phyloP scores from a whole-genome alignment of 2,113 vertebrate species.

The Pterocles burchelli region DNA sequence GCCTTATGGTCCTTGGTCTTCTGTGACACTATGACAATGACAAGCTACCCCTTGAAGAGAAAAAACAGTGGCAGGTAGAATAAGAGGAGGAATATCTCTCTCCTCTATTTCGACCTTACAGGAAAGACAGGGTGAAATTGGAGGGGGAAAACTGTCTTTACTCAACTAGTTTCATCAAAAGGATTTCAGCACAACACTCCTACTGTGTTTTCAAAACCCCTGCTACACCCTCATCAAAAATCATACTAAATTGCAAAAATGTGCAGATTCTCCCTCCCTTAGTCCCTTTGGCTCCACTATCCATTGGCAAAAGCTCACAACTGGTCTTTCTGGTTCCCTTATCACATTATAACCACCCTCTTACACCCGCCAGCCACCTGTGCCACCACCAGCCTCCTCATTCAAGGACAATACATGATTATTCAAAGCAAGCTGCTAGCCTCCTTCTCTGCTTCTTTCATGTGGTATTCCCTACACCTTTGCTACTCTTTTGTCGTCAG shows the following conservation, averaged over 20 bases:
- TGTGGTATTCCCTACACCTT: not conserved
- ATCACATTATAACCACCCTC: not conserved
- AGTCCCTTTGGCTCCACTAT: not conserved
- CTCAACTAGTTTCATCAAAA: not conserved
- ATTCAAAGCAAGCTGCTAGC: not conserved
- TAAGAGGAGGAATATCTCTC: not conserved
- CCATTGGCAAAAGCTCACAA: not conserved
- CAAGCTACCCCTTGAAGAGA: not conserved
- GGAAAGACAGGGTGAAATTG: not conserved
- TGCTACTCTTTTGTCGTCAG: not conserved
- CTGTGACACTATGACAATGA: not conserved
- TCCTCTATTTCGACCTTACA: not conserved
- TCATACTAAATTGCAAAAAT: not conserved
- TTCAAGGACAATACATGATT: not conserved
- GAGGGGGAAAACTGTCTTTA: not conserved
- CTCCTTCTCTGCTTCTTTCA: not conserved
- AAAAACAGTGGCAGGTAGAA: not conserved
- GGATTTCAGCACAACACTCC: not conserved
- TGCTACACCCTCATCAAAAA: not conserved
- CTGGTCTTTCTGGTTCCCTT: not conserved
- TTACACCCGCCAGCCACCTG: not conserved
- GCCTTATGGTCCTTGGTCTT: not conserved
- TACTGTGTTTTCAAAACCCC: not conserved
- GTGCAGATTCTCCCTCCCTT: not conserved
- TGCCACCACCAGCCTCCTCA: not conserved